phyloP scores from a whole-genome alignment of 1,140 invertebrate genomes.

The Zeugodacus cucurbitae region DNA sequence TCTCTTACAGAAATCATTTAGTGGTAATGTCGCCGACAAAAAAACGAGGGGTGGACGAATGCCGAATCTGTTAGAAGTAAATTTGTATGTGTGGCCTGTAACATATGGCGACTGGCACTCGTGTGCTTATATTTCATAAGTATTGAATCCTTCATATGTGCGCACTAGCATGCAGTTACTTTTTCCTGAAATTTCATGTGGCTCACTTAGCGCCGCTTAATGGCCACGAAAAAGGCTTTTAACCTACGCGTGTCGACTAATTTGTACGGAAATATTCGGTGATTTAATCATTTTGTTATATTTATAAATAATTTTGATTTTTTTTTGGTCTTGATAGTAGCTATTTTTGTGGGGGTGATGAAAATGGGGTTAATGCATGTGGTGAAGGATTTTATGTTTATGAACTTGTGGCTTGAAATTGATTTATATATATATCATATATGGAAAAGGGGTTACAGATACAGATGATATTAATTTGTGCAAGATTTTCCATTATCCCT shows the following conservation, averaged over 20 bases:
- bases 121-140: not conserved
- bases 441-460: no score
- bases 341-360: no score
- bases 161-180: not conserved
- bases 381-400: not conserved
- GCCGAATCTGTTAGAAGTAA: not conserved
- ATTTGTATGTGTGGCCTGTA: not conserved
- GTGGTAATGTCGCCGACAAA: not conserved
- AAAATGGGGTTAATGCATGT: not conserved
- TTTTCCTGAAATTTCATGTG: not conserved
- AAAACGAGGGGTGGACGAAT: not conserved
- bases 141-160: conserved; percentile 1
- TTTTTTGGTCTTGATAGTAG: not conserved
- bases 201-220: conserved; percentile 5
- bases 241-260: conserved; percentile 33
- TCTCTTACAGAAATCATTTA: not conserved
- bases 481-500: no score
- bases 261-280: not conserved
- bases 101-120: conserved; percentile 8
- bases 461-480: no score
- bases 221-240: conserved; percentile 35
- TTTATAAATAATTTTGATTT: conserved; percentile 11
- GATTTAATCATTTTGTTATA: conserved; percentile 5
- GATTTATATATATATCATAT: no score
- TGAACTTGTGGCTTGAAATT: not conserved